These are phyloP conservation scores for Reinhardtius hippoglossoides DNA, from an alignment of 2,113 vertebrate genomes.

Conservation along the genomic window DNA sequence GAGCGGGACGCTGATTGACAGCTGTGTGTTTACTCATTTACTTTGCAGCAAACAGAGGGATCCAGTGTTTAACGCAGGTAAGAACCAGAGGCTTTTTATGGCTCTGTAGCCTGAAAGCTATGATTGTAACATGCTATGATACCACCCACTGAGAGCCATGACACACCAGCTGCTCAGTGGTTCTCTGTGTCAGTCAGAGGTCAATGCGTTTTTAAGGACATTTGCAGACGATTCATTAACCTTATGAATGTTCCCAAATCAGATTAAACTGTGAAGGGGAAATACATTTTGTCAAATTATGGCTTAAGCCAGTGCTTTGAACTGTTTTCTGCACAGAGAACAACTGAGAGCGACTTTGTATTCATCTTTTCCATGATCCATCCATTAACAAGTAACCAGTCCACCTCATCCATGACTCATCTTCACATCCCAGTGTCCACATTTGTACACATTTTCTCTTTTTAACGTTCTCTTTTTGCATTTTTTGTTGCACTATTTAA, in stretches of 20 bases:
- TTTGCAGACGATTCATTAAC: not conserved
- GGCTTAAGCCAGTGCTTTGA: conserved; percentile 1
- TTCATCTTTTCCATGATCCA: conserved; percentile 40
- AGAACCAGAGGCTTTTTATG: conserved; percentile 64
- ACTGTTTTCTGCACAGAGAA: conserved; percentile 22
- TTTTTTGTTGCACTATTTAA: not conserved
- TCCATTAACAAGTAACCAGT: conserved; percentile 42
- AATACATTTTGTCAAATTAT: not conserved
- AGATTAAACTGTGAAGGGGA: not conserved
- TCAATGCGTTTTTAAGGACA: conserved; percentile 5
- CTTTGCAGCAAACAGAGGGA: conserved; percentile 95
- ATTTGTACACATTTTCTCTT: conserved; percentile 9
- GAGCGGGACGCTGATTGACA: conserved; percentile 54
- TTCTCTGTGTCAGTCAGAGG: conserved; percentile 29
- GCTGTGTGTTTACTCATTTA: conserved; percentile 67
- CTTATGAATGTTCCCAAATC: not conserved
- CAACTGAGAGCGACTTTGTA: not conserved
- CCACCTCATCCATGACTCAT: conserved; percentile 44
- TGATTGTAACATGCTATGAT: conserved; percentile 1
- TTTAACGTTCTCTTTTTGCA: conserved; percentile 5
- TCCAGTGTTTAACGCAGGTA: conserved; percentile 97
- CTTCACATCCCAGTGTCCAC: conserved; percentile 23
- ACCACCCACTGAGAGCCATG: conserved; percentile 9
- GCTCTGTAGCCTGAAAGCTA: conserved; percentile 12
- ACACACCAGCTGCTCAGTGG: conserved; percentile 36